phyloP scores from a whole-genome alignment of 2,888 invertebrate species.

The Pomacea canaliculata region DNA sequence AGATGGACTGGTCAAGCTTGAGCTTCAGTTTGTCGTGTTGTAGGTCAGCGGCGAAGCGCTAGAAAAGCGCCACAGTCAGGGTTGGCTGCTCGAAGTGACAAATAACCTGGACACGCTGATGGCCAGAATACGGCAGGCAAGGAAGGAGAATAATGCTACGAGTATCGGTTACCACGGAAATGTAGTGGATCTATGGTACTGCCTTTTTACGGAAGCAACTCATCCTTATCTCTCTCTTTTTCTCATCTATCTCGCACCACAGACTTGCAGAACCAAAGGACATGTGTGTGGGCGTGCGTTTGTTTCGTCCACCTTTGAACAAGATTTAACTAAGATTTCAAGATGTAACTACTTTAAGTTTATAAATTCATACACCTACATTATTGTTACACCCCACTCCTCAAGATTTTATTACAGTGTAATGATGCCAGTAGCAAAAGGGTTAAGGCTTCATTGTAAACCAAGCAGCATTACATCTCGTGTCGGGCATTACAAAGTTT shows the following conservation, averaged over 20 bases:
- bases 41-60: conserved; percentile 73
- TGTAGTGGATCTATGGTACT: conserved; percentile 73
- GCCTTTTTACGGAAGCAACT: conserved; percentile 14
- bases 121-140: conserved; percentile 64
- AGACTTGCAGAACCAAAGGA: no score
- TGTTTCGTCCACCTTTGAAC: not conserved
- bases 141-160: conserved; percentile 63
- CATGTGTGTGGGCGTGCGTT: not conserved
- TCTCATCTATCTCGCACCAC: not conserved
- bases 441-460: no score
- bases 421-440: no score
- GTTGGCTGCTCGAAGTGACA: conserved; percentile 74
- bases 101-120: conserved; percentile 71
- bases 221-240: not conserved
- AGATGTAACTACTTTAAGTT: no score
- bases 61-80: conserved; percentile 74
- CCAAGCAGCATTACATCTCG: no score
- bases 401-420: no score
- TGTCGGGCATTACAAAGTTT: no score
- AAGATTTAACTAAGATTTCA: no score
- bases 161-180: conserved; percentile 76
- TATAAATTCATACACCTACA: no score
- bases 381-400: no score
- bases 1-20: no score
- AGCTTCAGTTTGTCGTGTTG: not conserved